Evolutionary conservation across 2,888 invertebrate species (phyloP), one percentile per base, ranked within the genome.

Genomic region (Epinotia demarniana): DNA sequence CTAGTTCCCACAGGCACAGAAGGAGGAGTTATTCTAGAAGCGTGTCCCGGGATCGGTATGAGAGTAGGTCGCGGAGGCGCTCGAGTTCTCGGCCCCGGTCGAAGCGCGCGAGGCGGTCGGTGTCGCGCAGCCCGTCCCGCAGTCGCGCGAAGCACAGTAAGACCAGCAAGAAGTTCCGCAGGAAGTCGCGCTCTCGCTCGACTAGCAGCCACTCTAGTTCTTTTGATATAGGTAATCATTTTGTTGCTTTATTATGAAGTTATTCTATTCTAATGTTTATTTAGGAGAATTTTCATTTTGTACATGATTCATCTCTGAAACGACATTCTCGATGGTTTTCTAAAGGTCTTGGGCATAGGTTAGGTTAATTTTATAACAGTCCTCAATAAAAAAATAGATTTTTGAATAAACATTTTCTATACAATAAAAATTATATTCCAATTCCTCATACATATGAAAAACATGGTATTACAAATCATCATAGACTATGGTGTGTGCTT

Each of bases 21-120:
- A 85, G 86, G 63, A 87, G 89, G 60, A 94, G 93, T 80, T 88
- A 90, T 77, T 92, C 93, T 6, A 87, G 93, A 78, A 94, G 94
- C 81, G 58, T 85, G n/a, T 93, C 94, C 0, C 87, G 89, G 72
- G 94, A 93, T 33, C 87, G 90, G 6, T 91, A 93, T 85, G 92
- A 91, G 33, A 84, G 87, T 11, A 92, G 87, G 79, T 89, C 91
- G 19, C 87, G 85, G 57, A 88, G 89, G 63, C 85, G 90, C 23
- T 93, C 93, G 0, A 77, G 83, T 11, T 92, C 93, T 0, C 86
- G 89, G 18, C 84, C 89, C 2, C 85, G 87, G 3, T 86, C 87
- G 0, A 92, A 90, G 75, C 79, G 81, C 55, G 80, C 85, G 12
- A 78, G 82, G 55, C 85, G 89, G 12, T 91, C 92, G 1, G 85